Percentiles rank a stretch among this genome's conserved stretches.
Evolutionary conservation across 2,113 vertebrate genomes (phyloP).

Genomic region (Laterallus jamaicensis): DNA sequence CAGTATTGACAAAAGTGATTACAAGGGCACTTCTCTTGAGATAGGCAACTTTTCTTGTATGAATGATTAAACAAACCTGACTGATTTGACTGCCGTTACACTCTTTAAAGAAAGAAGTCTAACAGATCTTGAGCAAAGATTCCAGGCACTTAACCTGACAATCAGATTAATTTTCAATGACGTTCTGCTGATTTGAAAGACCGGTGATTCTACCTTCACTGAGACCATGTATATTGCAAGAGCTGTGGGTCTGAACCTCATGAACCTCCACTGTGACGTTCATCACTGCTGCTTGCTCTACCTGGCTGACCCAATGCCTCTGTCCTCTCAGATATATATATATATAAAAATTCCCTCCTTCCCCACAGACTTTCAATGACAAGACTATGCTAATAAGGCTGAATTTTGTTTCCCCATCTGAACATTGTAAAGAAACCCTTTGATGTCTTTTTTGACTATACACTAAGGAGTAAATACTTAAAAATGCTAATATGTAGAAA

Average conservation of each 20-base stretch:
- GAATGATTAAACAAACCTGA: conserved; percentile 65
- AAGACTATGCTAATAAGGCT: not conserved
- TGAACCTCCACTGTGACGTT: not conserved
- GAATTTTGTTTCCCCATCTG: conserved; percentile 11
- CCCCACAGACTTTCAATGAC: not conserved
- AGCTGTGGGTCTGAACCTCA: not conserved
- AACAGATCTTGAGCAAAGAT: not conserved
- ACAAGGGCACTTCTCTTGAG: conserved; percentile 20
- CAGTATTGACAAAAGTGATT: conserved; percentile 67
- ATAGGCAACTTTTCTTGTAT: conserved; percentile 38
- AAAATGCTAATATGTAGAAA: not conserved
- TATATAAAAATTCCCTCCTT: too few relatives aligned
- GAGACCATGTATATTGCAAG: not conserved
- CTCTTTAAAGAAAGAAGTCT: conserved; percentile 11
- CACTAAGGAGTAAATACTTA: not conserved
- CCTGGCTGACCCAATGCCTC: not conserved
- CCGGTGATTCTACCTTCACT: not conserved
- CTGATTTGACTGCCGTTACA: not conserved
- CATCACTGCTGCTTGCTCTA: not conserved
- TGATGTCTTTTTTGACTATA: not conserved
- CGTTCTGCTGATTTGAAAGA: not conserved
- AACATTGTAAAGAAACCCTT: not conserved
- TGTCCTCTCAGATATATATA: not conserved
- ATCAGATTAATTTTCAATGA: not conserved
- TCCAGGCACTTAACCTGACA: not conserved